Evolutionary conservation across 2,888 invertebrate species (phyloP), one percentile per base, ranked within the genome.

Genomic region (Agriopis marginaria): DNA sequence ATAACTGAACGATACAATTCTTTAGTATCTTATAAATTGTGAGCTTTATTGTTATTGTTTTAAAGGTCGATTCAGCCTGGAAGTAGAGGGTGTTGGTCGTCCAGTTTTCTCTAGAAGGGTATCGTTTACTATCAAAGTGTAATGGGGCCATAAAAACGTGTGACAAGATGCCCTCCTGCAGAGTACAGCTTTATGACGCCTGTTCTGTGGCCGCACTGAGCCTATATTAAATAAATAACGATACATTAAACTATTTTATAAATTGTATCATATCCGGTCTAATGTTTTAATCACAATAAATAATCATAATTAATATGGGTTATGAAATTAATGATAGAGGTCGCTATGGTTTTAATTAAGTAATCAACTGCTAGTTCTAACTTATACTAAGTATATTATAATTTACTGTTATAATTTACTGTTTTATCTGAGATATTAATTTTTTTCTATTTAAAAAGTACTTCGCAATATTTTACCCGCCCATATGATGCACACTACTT

Each of bases 71-170:
- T 66, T 69, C 63, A 62, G 61, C 56, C 60, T 73, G 61, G 62
- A 56, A 32, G 8, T 65, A 14, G 23, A 58, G 58, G 49, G 55
- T 59, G 54, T 9, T 50, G 45, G 66, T 61, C 55, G 2, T 70
- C 66, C 53, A 66, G 53, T 66, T 69, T 59, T 67, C 65, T 56
- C 71, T 68, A 73, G 77, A 75, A 77, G 76, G 81, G 78, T 82
- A 77, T 82, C 79, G 80, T 84, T 84, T 84, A 79, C 76, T 80
- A 77, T 80, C 75, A 74, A 70, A 78, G 73, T 76, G 79, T 82
- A 80, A 81, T 84, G 75, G 72, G 79, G 70, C 77, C 80, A 80
- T 89, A 89, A 89, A 90, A 84, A 82, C 79, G 77, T 80, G 83
- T 85, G 87, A 89, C 80, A 78, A 63, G 76, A 70, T 72, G 84